Conservation (phyloP, 2,113 vertebrate genomes). For the Oenanthe melanoleuca region DNA sequence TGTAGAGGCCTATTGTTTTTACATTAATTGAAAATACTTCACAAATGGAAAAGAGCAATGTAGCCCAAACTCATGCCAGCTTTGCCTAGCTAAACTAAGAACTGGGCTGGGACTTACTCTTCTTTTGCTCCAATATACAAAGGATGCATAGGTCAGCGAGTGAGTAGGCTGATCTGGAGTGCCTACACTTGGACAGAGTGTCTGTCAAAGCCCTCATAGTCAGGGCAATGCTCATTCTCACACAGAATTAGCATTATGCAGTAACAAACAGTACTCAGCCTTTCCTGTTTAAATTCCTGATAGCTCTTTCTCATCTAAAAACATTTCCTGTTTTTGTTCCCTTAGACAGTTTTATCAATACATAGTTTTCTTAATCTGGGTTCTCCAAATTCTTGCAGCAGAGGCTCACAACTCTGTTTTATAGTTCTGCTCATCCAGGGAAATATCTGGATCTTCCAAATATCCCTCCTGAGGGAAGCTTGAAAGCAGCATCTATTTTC, state of each 20-base stretch:
- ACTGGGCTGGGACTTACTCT: background rate
- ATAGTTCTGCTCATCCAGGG: background rate
- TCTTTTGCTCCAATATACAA: background rate
- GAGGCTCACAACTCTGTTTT: background rate
- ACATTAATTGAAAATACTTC: background rate
- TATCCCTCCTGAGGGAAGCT: background rate
- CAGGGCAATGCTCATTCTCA: background rate
- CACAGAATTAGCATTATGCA: background rate
- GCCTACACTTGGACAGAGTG: background rate
- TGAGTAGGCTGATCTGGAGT: background rate
- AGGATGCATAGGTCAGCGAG: background rate
- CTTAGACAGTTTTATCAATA: slow-evolving; percentile 7
- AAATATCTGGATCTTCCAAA: slow-evolving; percentile 16
- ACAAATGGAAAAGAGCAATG: background rate
- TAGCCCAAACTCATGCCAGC: background rate
- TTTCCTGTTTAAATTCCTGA: slow-evolving; percentile 65
- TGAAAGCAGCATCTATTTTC: background rate
- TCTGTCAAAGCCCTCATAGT: background rate
- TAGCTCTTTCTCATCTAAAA: slow-evolving; percentile 26
- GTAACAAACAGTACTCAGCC: slow-evolving; percentile 9
- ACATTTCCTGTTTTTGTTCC: slow-evolving; percentile 59
- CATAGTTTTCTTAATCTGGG: slow-evolving; percentile 33
- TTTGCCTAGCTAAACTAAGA: background rate
- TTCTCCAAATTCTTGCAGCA: slow-evolving; percentile 21
- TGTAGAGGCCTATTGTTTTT: background rate